Base-by-base conservation (phyloP, 2,797 vertebrate genomes). In the Aldrovandia affinis region DNA sequence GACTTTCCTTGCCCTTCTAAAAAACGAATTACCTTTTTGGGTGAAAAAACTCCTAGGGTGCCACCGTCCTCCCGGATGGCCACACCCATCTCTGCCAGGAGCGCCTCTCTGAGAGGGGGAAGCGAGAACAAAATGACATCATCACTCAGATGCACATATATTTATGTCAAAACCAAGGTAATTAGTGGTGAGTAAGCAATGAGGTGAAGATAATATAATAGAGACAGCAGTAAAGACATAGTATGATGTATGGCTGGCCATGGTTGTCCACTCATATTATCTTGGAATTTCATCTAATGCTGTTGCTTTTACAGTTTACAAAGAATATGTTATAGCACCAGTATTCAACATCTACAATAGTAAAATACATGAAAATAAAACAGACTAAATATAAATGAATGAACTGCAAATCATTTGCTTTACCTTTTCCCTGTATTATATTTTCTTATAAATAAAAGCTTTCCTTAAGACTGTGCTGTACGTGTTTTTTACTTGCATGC, bases 81-180 rank as follows among this genome's bases (percentile, higher is more conserved):
- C 84, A 99, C 98, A 54, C 98, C 98, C 98, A 99, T 99, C 93
- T 99, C 98, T 77, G 98, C 98, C 89, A 99, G 91, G 90, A 99
- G 90, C 0, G 98, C 98, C 92, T 99, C 98, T 88, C 98, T 99
- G 89, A 84, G 85, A 57, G 82, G 50, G 10, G 50, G 12, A 42
- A 18, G 57, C 61, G 39, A 86, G 86, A 28, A 5, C 33, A 81
- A 20, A 30, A 57, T 36, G 9, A 0, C 7, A 86, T 9, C 10
- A n/a, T 42, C 20, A 81, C 39, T 77, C 73, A 20, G 36, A 73
- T 39, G 36, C 68, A 39, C 30, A 22, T 22, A 73, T 39, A 73
- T 22, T 30, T 42, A 73, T 22, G 36, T 22, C 68, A 42, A 73
- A 63, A 20, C 12, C 57, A 20, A 20, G 4, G 18, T 65, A n/a